phyloP scores from a whole-genome alignment of 2,113 vertebrate genomes.

The Fulica atra region DNA sequence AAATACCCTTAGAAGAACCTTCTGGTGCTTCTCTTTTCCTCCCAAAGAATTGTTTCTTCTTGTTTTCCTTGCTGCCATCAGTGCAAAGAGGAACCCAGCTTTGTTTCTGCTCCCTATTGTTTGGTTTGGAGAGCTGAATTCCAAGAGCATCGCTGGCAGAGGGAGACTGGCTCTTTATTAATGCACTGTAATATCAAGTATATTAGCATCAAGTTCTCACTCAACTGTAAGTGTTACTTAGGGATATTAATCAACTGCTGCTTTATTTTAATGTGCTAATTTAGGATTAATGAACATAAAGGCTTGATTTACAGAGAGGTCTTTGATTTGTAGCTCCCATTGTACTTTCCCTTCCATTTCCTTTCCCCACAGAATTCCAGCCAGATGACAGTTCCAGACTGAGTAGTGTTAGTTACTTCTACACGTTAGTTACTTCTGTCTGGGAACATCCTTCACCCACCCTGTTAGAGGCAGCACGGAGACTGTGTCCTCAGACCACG shows the following conservation, averaged over 20 bases:
- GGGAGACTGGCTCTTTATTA: not conserved
- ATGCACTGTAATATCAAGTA: conserved; percentile 30
- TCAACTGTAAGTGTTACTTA: conserved; percentile 22
- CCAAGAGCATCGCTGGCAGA: not conserved
- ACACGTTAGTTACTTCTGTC: not conserved
- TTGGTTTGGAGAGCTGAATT: not conserved
- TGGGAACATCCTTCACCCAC: not conserved
- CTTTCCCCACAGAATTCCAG: not conserved
- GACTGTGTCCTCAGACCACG: fast-evolving
- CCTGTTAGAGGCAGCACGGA: fast-evolving
- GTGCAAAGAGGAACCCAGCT: not conserved
- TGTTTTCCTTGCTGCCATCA: not conserved
- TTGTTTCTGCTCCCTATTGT: not conserved
- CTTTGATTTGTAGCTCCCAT: conserved; percentile 39
- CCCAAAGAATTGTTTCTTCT: fast-evolving
- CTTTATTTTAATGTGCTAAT: conserved; percentile 61
- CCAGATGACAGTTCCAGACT: not conserved
- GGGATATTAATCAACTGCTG: conserved; percentile 55
- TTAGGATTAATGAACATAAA: conserved; percentile 58
- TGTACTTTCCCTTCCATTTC: not conserved
- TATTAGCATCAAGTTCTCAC: conserved; percentile 17
- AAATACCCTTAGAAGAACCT: not conserved
- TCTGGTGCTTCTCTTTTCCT: not conserved
- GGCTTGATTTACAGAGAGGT: conserved; percentile 26
- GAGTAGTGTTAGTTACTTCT: not conserved